Conservation (phyloP, 1,140 invertebrate species). For the Battus philenor region DNA sequence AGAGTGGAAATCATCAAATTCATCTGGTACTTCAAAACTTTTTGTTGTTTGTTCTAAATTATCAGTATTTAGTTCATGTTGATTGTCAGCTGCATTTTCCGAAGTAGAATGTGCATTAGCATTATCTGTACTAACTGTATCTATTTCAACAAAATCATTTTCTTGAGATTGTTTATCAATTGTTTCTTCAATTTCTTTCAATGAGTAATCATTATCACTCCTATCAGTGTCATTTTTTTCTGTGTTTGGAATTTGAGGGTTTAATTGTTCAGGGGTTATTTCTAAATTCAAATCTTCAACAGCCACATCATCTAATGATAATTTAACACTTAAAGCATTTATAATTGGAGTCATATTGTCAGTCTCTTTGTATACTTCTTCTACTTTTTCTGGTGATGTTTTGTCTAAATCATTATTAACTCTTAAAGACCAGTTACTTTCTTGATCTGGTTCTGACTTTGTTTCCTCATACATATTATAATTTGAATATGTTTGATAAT, state of each 20-base stretch:
- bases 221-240: constrained; percentile 20
- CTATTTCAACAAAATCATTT: constrained; percentile 5
- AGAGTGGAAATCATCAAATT: constrained; percentile 3
- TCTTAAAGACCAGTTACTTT: constrained; percentile 17
- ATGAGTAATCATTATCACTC: constrained; percentile 13
- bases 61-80: not conserved
- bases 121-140: constrained; percentile 7
- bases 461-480: constrained; percentile 21
- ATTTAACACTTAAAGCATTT: constrained; percentile 26
- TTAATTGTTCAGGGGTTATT: constrained; percentile 36
- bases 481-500: constrained; percentile 44
- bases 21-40: not conserved
- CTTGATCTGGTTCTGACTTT: constrained; percentile 19
- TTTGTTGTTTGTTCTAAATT: not conserved
- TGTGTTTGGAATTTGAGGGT: constrained; percentile 16
- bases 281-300: constrained; percentile 72
- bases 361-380: constrained; percentile 17
- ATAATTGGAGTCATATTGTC: constrained; percentile 16
- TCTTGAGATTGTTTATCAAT: constrained; percentile 4
- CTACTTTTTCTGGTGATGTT: constrained; percentile 20
- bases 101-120: constrained; percentile 2
- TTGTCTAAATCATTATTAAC: constrained; percentile 17
- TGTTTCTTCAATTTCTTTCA: constrained; percentile 1
- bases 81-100: too few relatives aligned
- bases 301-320: constrained; percentile 49